These are phyloP conservation scores for Pedicia rivosa DNA, from an alignment of 2,888 invertebrate genomes.

Conservation along the genomic window DNA sequence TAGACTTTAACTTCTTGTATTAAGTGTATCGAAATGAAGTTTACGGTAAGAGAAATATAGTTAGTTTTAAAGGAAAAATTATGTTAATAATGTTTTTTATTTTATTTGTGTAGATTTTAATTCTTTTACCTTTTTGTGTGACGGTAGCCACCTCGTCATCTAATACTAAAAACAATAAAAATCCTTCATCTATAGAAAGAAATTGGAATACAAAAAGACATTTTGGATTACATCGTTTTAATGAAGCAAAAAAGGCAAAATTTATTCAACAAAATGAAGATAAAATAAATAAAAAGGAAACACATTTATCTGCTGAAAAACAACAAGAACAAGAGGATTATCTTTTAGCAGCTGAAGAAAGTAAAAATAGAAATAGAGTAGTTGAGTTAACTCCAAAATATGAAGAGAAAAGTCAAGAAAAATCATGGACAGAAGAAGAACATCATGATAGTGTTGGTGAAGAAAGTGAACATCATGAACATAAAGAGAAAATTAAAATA, in stretches of 20 bases:
- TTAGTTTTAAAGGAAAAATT: background rate
- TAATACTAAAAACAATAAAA: constrained; percentile 19
- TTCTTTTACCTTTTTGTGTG: background rate
- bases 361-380: background rate
- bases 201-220: too few species aligned
- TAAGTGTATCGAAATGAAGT: constrained; percentile 10
- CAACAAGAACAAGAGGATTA: background rate
- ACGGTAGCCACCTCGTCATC: background rate
- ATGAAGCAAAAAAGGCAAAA: too few species aligned
- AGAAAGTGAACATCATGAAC: constrained; percentile 13
- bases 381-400: background rate
- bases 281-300: too few species aligned
- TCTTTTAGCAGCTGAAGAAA: background rate
- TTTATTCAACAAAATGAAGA: too few species aligned
- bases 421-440: constrained; percentile 12
- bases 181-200: too few species aligned
- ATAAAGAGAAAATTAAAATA: constrained; percentile 21
- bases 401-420: constrained; percentile 13
- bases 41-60: constrained; percentile 10
- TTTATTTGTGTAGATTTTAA: background rate
- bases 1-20: constrained; percentile 5
- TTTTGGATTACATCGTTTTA: too few species aligned
- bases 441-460: constrained; percentile 12
- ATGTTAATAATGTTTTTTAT: constrained; percentile 1
- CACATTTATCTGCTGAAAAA: too few species aligned